Evolutionary conservation across 2,113 vertebrate species (phyloP).

Genomic region (Catharus bicknelli): DNA sequence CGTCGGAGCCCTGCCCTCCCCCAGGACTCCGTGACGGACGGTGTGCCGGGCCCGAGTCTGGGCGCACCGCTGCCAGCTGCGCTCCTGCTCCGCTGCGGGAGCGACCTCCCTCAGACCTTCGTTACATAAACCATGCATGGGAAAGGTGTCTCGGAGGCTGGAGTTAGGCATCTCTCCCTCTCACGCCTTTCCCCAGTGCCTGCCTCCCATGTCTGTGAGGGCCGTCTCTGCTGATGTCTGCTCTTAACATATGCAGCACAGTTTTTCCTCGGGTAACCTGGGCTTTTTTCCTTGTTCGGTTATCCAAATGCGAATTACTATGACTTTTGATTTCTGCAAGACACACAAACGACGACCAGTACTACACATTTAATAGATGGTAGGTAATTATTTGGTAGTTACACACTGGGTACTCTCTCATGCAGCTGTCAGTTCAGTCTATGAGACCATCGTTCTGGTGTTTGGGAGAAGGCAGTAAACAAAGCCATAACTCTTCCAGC

Average conservation of each 20-base stretch:
- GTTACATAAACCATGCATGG: rapidly evolving
- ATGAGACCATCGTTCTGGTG: rapidly evolving
- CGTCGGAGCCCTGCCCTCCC: neutral
- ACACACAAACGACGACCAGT: rapidly evolving
- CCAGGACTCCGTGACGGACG: neutral
- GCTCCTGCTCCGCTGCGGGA: neutral
- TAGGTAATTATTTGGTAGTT: neutral
- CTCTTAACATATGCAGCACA: rapidly evolving
- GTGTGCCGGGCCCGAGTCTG: neutral
- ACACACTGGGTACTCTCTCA: rapidly evolving
- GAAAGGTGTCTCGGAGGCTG: neutral
- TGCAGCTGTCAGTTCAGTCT: neutral
- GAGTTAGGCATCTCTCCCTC: too few relatives aligned
- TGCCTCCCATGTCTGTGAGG: rapidly evolving
- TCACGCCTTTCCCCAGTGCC: neutral
- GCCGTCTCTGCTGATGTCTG: neutral
- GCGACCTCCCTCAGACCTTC: neutral
- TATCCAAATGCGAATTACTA: neutral
- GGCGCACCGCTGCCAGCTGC: neutral
- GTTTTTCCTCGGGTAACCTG: neutral
- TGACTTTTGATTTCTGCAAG: neutral
- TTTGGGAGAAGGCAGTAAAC: rapidly evolving
- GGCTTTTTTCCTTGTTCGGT: neutral
- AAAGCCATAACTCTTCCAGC: neutral
- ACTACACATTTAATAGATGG: neutral